Base-by-base conservation (phyloP, 2,797 vertebrate genomes). In the Gymnoscopelus braueri region DNA sequence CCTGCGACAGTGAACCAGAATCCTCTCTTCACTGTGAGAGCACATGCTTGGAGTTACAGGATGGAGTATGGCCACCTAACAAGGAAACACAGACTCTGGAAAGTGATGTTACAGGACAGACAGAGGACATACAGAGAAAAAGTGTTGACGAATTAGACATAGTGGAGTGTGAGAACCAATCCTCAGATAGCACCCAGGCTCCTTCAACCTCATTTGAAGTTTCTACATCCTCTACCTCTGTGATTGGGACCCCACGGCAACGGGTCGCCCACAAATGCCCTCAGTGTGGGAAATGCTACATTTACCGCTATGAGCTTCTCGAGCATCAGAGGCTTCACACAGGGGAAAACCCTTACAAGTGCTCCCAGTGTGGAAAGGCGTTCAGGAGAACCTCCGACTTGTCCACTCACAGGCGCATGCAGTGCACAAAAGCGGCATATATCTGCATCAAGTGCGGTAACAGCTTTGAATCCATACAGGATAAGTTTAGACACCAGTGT, bases 241-340 rank as follows among this genome's bases (percentile, higher is more conserved):
- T 14, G 12, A 67, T 48, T 0, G 10, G 51, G 0, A 51, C 65
- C 14, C 71, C 71, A 0, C 74, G 71, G 49, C 55, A 49, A 57
- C 81, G 85, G 53, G 83, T 87, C 15, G 85, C 83, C 15, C 85
- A 90, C 59, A 87, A 74, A 74, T 90, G 88, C 15, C 0, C 58
- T 44, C 79, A 85, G 2, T 90, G 88, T 52, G 81, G 69, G 39
- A 84, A 81, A 56, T 86, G 84, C 63, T 88, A 69, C 13, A 86
- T 87, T 53, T 86, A 88, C 55, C 80, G 75, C 3, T 87, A 83
- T 3, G 75, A 88, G 51, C 83, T 89, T 10, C 51, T 84, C 35
- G 83, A 88, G 65, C 84, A 88, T 69, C 81, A 82, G 71, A 78
- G 83, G 49, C 66, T 87, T 44, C 88, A 89, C 77, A 88, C 86